Conservation (phyloP, 92 coral and sea anemone species). For the Paramuricea clavata region DNA sequence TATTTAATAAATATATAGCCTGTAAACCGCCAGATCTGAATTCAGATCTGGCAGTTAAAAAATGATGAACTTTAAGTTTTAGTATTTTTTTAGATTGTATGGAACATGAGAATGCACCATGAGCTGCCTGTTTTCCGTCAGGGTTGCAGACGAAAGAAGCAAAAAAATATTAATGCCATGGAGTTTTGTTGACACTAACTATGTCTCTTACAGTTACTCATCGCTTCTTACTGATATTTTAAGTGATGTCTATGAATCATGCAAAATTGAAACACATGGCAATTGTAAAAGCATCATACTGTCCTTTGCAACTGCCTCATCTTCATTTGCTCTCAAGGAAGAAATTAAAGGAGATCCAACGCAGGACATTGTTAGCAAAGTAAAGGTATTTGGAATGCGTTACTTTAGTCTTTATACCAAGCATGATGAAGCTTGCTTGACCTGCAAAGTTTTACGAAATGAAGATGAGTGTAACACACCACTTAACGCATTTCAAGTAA, state of each 20-base stretch:
- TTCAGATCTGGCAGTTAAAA: too few relatives aligned
- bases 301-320: conserved; percentile 22
- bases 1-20: too few relatives aligned
- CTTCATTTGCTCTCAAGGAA: conserved; percentile 22
- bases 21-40: too few relatives aligned
- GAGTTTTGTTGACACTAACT: conserved; percentile 26
- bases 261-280: conserved; percentile 22
- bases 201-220: conserved; percentile 30
- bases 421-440: conserved; percentile 8
- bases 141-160: conserved; percentile 16
- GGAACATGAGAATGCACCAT: conserved; percentile 18
- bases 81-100: conserved; percentile 18
- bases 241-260: conserved; percentile 16
- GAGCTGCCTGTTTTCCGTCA: conserved; percentile 28
- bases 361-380: conserved; percentile 25
- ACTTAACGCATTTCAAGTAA: conserved; percentile 12
- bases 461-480: conserved; percentile 5
- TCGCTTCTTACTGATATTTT: conserved; percentile 10
- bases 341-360: conserved; percentile 30
- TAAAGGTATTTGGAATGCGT: conserved; percentile 27
- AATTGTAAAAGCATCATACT: conserved; percentile 21
- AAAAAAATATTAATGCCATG: conserved; percentile 17
- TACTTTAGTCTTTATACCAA: conserved; percentile 20
- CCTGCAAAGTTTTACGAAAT: conserved; percentile 11
- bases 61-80: too few relatives aligned